Conservation (phyloP, 2,113 vertebrate genomes). For the Bucco capensis region DNA sequence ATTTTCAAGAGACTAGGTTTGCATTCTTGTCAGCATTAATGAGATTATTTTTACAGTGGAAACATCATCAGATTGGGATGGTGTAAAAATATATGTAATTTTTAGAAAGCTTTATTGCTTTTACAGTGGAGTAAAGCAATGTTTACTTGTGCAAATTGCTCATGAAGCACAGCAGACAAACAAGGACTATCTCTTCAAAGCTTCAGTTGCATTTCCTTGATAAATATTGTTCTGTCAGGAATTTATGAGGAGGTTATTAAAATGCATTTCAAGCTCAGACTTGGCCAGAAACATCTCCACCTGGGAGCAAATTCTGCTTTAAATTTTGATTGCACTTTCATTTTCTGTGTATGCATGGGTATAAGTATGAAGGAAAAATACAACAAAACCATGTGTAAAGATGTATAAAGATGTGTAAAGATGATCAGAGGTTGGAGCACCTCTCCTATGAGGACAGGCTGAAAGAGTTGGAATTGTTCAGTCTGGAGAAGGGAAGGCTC, state of each 20-base stretch:
- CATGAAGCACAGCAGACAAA: neutral
- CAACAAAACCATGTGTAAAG: neutral
- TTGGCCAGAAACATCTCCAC: neutral
- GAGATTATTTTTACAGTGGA: constrained; percentile 52
- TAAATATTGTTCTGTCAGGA: neutral
- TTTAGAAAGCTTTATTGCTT: neutral
- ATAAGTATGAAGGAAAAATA: neutral
- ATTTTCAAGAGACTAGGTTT: constrained; percentile 42
- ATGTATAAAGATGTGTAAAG: neutral
- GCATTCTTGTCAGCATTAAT: constrained; percentile 37
- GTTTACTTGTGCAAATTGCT: neutral
- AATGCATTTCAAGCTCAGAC: neutral
- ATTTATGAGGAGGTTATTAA: neutral
- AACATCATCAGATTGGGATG: neutral
- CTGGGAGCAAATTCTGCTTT: neutral
- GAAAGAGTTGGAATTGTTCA: no score
- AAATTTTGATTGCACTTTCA: neutral
- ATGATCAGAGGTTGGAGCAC: no score
- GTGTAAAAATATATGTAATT: neutral
- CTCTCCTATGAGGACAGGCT: no score
- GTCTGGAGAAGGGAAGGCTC: no score
- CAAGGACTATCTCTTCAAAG: neutral
- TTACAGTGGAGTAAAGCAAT: neutral
- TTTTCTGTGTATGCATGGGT: neutral
- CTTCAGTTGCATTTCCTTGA: neutral